Evolutionary conservation across 2,113 vertebrate genomes (phyloP).

Genomic region (Lagopus leucura): DNA sequence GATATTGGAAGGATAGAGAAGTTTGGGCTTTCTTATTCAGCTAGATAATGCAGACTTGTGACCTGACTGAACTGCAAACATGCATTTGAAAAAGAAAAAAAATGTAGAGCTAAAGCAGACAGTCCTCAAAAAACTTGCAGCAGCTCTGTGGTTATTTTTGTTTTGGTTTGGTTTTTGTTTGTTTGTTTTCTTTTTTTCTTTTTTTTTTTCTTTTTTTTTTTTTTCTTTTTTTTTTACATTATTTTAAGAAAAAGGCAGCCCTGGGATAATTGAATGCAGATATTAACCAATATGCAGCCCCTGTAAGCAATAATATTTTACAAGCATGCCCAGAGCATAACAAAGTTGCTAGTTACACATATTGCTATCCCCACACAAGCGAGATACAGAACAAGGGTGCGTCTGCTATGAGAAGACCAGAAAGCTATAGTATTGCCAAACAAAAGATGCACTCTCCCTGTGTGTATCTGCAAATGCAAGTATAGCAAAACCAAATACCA

Average conservation of each 20-base stretch:
- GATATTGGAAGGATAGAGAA: constrained; percentile 44
- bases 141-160: constrained; percentile 48
- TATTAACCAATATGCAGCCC: constrained; percentile 45
- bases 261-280: constrained; percentile 56
- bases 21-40: not conserved
- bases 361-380: constrained; percentile 62
- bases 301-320: constrained; percentile 72
- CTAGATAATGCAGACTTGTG: constrained; percentile 47
- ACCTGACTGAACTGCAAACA: constrained; percentile 61
- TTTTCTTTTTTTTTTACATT: constrained; percentile 7
- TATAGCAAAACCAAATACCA: constrained; percentile 56
- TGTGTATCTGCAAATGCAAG: constrained; percentile 62
- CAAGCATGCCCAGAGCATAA: constrained; percentile 69
- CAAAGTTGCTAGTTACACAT: constrained; percentile 48
- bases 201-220: constrained; percentile 30
- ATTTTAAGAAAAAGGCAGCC: constrained; percentile 56
- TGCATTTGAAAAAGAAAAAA: constrained; percentile 47
- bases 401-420: not conserved
- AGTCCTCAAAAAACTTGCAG: constrained; percentile 48
- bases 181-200: constrained; percentile 5
- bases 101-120: constrained; percentile 53
- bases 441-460: not conserved
- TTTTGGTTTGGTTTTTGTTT: not conserved
- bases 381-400: constrained; percentile 26
- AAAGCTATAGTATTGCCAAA: constrained; percentile 5